Conservation (phyloP, 2,888 invertebrate genomes). For the Mylabris sibirica region DNA sequence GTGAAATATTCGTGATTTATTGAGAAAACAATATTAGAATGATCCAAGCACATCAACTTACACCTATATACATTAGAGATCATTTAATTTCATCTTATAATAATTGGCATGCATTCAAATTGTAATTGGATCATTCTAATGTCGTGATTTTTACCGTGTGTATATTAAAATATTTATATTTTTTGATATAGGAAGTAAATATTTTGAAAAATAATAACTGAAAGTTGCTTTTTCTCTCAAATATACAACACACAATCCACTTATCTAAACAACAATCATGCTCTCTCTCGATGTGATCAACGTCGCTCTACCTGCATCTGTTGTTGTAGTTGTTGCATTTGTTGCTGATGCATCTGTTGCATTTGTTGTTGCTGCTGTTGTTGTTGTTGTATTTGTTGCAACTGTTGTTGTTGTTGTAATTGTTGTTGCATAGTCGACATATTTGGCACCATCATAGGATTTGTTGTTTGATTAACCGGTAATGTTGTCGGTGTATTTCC, state of each 20-base stretch:
- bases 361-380: constrained; percentile 66
- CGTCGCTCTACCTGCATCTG: constrained; percentile 71
- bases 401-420: constrained; percentile 62
- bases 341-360: constrained; percentile 70
- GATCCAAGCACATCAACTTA: not conserved
- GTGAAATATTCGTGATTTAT: not conserved
- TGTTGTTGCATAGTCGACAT: constrained; percentile 63
- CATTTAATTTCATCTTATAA: not conserved
- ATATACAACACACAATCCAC: constrained; percentile 28
- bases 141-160: not conserved
- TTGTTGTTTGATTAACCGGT: constrained; percentile 56
- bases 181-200: too few species aligned
- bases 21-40: not conserved
- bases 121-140: not conserved
- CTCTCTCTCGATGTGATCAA: constrained; percentile 48
- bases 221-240: not conserved
- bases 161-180: not conserved
- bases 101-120: not conserved
- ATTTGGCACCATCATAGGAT: constrained; percentile 66
- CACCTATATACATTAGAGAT: not conserved
- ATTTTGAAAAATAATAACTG: not conserved
- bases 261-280: constrained; percentile 46
- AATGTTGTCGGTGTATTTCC: constrained; percentile 32
- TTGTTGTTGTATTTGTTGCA: constrained; percentile 61
- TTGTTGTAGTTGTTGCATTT: constrained; percentile 63